Evolutionary conservation across 1,140 invertebrate species (phyloP).

Genomic region (Trichonephila clavipes): DNA sequence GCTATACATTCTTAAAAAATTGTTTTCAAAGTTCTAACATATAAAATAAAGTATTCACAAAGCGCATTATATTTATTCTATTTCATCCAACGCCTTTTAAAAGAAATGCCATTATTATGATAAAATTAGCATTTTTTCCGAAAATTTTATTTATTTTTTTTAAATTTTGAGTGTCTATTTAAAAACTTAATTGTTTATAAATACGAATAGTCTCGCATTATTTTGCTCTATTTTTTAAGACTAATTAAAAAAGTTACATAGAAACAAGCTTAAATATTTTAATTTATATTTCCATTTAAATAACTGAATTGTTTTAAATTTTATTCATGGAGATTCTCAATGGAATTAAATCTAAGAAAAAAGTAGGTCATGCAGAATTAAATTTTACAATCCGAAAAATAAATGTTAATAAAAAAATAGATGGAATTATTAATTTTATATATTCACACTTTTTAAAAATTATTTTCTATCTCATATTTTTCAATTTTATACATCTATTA

Average conservation of each 20-base stretch:
- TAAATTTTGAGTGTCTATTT: not conserved
- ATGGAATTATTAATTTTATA: too few species aligned
- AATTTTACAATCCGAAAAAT: not conserved
- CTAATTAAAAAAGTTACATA: not conserved
- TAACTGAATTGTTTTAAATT: not conserved
- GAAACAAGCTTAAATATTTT: not conserved
- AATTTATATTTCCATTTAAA: not conserved
- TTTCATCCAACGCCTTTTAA: not conserved
- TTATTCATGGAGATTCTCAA: not conserved
- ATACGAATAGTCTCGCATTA: not conserved
- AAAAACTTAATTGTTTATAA: not conserved
- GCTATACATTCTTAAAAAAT: not conserved
- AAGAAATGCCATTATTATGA: not conserved
- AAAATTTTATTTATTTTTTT: not conserved
- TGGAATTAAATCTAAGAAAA: not conserved
- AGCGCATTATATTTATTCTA: not conserved
- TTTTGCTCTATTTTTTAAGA: not conserved
- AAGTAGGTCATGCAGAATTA: not conserved
- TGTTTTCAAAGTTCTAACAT: not conserved
- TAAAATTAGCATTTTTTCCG: not conserved
- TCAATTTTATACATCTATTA: too few species aligned
- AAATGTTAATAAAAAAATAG: too few species aligned
- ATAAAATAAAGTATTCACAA: not conserved
- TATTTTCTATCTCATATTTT: too few species aligned
- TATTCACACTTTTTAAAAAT: too few species aligned